Evolutionary conservation across 2,888 invertebrate species (phyloP), one percentile per base, ranked within the genome.

Genomic region (Heliconius erato): DNA sequence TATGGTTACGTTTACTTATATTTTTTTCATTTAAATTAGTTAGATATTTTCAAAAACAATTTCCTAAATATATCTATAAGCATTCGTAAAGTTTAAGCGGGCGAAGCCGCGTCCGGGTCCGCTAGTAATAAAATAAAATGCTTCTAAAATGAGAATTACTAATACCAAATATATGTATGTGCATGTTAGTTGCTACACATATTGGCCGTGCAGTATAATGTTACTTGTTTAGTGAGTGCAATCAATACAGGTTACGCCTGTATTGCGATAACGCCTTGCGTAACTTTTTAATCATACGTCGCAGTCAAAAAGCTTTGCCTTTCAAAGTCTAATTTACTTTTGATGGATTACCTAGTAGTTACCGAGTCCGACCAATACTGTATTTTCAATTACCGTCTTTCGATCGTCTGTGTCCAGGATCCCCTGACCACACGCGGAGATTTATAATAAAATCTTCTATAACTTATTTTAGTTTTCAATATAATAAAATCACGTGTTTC

Each of bases 231-330:
- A 76, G 59, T 40, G 71, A 65, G 63, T 74, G 54, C 72, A 79
- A 71, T 82, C 76, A 59, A 76, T 76, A 76, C 76, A 76, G 76
- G 76, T 76, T 63, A 63, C 35, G 76, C 63, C 16, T 63, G 76
- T 76, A 40, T 76, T 76, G 76, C 76, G 76, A 76, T 76, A 76
- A 63, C 9, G 76, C 14, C 63, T 76, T 76, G 63, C 76, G 26
- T 76, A 76, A 76, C 76, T 76, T 63, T 76, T 76, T 40, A 63
- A 63, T 63, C 76, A 35, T 63, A 26, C n/a, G 40, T 63, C 63
- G 76, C n/a, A 63, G 14, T 76, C 35, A 63, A 76, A 76, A 76
- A 76, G 76, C 35, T 76, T n/a, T 63, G 63, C 35, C 14, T 63
- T 76, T 63, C 76, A 76, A 76, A 76, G 32, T 32, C 32, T 54